A percentile compares a stretch with the other conserved stretches of the same genome.
phyloP scores from a whole-genome alignment of 23 tunicate species.

The Phallusia fumigata region DNA sequence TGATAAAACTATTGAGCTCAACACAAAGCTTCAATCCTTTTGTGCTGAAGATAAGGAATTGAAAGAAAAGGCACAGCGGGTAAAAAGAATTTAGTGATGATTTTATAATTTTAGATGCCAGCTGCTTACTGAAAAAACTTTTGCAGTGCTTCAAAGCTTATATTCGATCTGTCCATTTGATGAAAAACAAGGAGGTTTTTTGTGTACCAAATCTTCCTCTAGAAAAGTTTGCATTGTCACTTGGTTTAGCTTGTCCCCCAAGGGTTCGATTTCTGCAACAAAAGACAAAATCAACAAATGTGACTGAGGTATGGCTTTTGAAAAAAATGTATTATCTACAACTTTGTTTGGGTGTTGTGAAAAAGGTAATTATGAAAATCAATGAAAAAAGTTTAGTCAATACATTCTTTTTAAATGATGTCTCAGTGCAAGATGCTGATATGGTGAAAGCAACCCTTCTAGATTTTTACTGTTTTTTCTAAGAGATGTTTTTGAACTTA shows the following conservation, averaged over 20 bases:
- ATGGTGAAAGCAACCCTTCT: too few species aligned
- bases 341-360: not conserved
- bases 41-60: constrained; percentile 88
- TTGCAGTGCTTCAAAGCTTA: constrained; percentile 25
- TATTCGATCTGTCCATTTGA: constrained; percentile 50
- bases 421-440: too few species aligned
- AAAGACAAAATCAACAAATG: not conserved
- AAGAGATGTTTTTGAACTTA: too few species aligned
- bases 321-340: not conserved
- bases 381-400: not conserved
- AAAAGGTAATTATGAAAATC: not conserved
- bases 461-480: too few species aligned
- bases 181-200: constrained; percentile 81
- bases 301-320: too few species aligned
- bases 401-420: too few species aligned
- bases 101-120: not conserved
- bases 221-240: constrained; percentile 52
- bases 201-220: constrained; percentile 48
- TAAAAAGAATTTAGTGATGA: not conserved
- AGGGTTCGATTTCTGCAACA: constrained; percentile 57
- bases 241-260: constrained; percentile 76
- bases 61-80: constrained; percentile 69
- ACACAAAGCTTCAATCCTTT: constrained; percentile 57
- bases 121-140: not conserved
- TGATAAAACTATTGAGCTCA: constrained; percentile 34